Percentiles rank a stretch among this genome's conserved stretches.
Evolutionary conservation across 2,888 invertebrate genomes (phyloP).

Genomic region (Arenicola marina): DNA sequence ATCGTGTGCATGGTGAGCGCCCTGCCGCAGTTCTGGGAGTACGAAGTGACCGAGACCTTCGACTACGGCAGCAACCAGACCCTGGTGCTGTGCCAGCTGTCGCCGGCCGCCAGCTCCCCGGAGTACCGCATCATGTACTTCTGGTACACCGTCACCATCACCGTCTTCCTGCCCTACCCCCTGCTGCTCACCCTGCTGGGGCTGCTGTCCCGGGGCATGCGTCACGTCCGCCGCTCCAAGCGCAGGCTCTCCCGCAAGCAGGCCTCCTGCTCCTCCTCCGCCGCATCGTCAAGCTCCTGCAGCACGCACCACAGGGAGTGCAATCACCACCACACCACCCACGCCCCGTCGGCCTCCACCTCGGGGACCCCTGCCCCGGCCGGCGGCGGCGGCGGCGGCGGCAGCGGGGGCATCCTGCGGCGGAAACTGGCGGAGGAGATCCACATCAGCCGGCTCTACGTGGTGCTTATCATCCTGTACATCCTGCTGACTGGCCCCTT

Average conservation of each 20-base stretch:
- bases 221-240: constrained; percentile 40
- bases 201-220: constrained; percentile 41
- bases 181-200: constrained; percentile 44
- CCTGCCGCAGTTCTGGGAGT: constrained; percentile 56
- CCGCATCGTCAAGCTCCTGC: neutral
- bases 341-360: neutral
- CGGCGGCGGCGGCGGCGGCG: neutral
- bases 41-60: constrained; percentile 37
- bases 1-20: constrained; percentile 52
- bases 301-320: too few relatives aligned
- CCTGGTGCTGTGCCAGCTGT: constrained; percentile 39
- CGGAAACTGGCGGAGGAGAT: constrained; percentile 48
- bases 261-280: neutral
- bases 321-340: neutral
- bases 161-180: constrained; percentile 49
- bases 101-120: constrained; percentile 40
- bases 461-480: constrained; percentile 46
- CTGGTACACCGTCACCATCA: constrained; percentile 54
- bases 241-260: constrained; percentile 30
- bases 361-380: neutral
- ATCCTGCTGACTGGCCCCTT: constrained; percentile 49
- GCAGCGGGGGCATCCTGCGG: constrained; percentile 41
- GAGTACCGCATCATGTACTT: constrained; percentile 54
- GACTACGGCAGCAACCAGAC: constrained; percentile 38
- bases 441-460: constrained; percentile 44